Conservation (phyloP, 35 echinoderm and acorn worm genomes). For the Amphiura filiformis region DNA sequence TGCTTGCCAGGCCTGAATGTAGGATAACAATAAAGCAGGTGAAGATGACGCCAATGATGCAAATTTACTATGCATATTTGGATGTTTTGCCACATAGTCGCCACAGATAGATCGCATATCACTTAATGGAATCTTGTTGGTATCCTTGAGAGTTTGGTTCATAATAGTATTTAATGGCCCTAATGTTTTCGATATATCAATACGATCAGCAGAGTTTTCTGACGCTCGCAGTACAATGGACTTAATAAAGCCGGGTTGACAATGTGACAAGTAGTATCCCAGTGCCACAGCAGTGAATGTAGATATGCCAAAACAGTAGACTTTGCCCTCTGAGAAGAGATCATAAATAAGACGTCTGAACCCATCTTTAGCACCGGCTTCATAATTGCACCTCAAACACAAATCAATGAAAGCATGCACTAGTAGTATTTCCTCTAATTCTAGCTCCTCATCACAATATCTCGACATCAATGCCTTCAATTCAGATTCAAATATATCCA, state of each 20-base stretch:
- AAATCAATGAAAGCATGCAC: background rate
- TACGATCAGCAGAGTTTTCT: background rate
- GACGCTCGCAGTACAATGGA: background rate
- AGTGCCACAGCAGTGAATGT: background rate
- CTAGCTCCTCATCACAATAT: background rate
- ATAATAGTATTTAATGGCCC: background rate
- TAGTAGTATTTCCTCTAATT: background rate
- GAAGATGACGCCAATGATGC: background rate
- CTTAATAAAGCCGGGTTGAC: background rate
- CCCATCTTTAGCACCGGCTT: background rate
- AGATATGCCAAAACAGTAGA: background rate
- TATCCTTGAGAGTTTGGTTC: background rate
- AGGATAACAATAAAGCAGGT: background rate
- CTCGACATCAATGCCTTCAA: background rate
- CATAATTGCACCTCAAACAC: background rate
- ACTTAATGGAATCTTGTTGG: background rate
- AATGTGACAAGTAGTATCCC: background rate
- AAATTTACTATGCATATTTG: background rate
- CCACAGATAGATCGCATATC: background rate
- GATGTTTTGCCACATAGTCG: background rate
- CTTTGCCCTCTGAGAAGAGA: background rate
- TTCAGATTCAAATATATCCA: background rate
- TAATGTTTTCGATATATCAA: background rate
- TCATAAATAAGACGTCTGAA: background rate
- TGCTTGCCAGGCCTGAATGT: background rate